Conservation (phyloP, 2,888 invertebrate genomes). For the Diarsia brunnea region DNA sequence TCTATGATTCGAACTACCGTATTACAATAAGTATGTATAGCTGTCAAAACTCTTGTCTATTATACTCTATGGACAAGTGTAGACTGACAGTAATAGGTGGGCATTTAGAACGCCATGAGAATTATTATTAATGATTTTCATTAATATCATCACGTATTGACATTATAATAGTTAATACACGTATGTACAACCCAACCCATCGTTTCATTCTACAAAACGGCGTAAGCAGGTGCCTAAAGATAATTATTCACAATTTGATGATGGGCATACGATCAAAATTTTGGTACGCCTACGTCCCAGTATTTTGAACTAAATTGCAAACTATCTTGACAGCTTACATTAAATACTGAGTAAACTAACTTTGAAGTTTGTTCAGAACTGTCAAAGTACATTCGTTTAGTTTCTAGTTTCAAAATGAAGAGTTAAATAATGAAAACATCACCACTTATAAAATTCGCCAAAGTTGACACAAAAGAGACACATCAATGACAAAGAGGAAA, state of each 20-base stretch:
- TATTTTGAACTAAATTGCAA: slow-evolving; percentile 7
- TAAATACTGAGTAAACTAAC: slow-evolving; percentile 4
- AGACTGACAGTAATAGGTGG: too few species aligned
- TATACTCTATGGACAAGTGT: too few species aligned
- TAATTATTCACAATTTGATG: background rate
- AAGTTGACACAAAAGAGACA: background rate
- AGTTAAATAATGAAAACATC: background rate
- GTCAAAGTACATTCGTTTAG: slow-evolving; percentile 3
- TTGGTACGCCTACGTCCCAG: background rate
- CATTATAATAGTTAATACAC: too few species aligned
- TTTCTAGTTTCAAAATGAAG: slow-evolving; percentile 7
- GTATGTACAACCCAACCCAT: too few species aligned
- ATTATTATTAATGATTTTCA: too few species aligned
- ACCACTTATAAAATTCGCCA: background rate
- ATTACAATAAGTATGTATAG: too few species aligned
- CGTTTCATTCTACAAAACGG: too few species aligned
- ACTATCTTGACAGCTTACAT: slow-evolving; percentile 13
- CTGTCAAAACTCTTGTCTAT: too few species aligned
- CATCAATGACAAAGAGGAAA: background rate
- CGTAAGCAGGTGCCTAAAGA: background rate
- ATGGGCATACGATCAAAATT: background rate
- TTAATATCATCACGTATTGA: too few species aligned
- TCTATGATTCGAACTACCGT: too few species aligned
- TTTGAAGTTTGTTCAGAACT: slow-evolving; percentile 13
- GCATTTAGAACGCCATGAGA: too few species aligned